Base-by-base conservation (phyloP, 2,113 vertebrate species). In the Ciconia boyciana region DNA sequence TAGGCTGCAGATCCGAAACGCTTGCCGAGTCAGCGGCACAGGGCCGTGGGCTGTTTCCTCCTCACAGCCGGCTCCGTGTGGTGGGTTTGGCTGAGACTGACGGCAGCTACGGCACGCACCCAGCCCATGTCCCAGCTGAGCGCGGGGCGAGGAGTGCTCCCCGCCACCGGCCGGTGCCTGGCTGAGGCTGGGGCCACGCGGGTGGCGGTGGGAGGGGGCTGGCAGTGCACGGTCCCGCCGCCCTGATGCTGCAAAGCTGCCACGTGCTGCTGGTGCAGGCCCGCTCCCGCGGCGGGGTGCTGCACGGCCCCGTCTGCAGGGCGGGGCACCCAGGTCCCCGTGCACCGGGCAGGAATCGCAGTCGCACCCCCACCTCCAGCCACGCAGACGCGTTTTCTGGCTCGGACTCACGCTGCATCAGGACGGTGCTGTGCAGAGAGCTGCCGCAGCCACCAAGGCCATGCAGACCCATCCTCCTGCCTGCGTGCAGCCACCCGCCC, bases 11-110 rank as follows among this genome's bases (percentile, higher is more conserved):
- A 16, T 18, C 51, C 43, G 0, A 29, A 49, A 21, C 2, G 2
- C 17, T 14, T 2, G 1, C 22, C 2, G 2, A 6, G n/a, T 5
- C 39, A 31, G 46, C 6, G 10, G 49, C 26, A 4, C 32, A 1
- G 22, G 12, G 22, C 28, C 3, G 2, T 4, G 64, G 49, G 71
- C 7, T 5, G 58, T 29, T 31, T 18, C 26, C 46, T 68, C 54
- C 36, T 11, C 1, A 6, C 49, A 16, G 15, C 61, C 3, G 4
- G 48, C 16, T n/a, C 80, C 1, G 1, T 12, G 64, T 1, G 5
- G 16, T 39, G 55, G 62, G 34, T 41, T 61, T 75, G 41, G 48
- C 31, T 2, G 29, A 14, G 39, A 5, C 7, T 9, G 31, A 12
- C 0, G 6, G 65, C 57, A 64, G 55, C 48, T 14, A 13, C 3